Percentiles rank a stretch among this genome's conserved stretches.
These are phyloP conservation scores for rat (Rattus norvegicus) DNA, from an alignment of 2,113 vertebrate genomes.

Conservation along the genomic window GRCr8 NC_086032.1:103559501-103560000, in stretches of 20 bases:
- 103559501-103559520: slow-evolving; percentile 86
- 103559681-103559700: slow-evolving; percentile 78
- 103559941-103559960: slow-evolving; percentile 96
- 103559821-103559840: slow-evolving; percentile 87
- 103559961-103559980: slow-evolving; percentile 93
- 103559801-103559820: slow-evolving; percentile 83
- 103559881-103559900: slow-evolving; percentile 91
- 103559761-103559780: slow-evolving; percentile 79
- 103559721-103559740: neutral
- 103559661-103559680: slow-evolving; percentile 86
- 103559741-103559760: slow-evolving; percentile 69
- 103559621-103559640: slow-evolving; percentile 95
- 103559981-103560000: slow-evolving; percentile 92
- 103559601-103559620: slow-evolving; percentile 97
- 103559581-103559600: slow-evolving; percentile 94
- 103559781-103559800: slow-evolving; percentile 79
- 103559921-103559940: slow-evolving; percentile 91
- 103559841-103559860: slow-evolving; percentile 82
- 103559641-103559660: slow-evolving; percentile 94
- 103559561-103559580: slow-evolving; percentile 93
- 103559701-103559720: slow-evolving; percentile 71
- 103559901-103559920: slow-evolving; percentile 85
- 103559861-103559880: slow-evolving; percentile 88
- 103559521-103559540: slow-evolving; percentile 85
- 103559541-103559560: slow-evolving; percentile 91